Evolutionary conservation across 53 echinoderm and acorn worm genomes (phyloP).

Genomic region (Astropecten irregularis): DNA sequence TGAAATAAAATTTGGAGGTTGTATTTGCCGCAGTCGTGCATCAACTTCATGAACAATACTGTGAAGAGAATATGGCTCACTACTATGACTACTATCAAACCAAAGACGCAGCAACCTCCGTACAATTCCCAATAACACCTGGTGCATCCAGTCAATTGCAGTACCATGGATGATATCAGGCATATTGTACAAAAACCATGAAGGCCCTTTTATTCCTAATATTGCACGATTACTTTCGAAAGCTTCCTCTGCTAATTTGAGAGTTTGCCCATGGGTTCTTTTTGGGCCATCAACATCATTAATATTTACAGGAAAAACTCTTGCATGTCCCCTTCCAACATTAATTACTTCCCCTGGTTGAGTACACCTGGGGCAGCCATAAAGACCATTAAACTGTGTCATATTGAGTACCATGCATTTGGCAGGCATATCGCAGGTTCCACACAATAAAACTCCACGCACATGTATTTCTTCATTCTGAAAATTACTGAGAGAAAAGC

Average conservation of each 20-base stretch:
- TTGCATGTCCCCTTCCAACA: conserved; percentile 52
- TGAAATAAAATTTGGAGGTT: conserved; percentile 63
- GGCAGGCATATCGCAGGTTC: conserved; percentile 70
- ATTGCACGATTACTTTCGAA: neutral
- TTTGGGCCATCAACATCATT: conserved; percentile 23
- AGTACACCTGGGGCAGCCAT: conserved; percentile 57
- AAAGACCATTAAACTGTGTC: conserved; percentile 63
- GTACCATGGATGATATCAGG: conserved; percentile 22
- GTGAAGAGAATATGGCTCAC: conserved; percentile 47
- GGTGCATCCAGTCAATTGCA: conserved; percentile 37
- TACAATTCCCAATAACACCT: conserved; percentile 19
- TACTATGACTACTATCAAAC: conserved; percentile 46
- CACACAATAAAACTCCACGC: conserved; percentile 33
- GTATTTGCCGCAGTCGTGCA: conserved; percentile 36
- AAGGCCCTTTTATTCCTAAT: conserved; percentile 35
- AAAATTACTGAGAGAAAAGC: neutral
- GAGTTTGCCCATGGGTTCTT: neutral
- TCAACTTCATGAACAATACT: conserved; percentile 38
- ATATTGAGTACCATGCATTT: conserved; percentile 51
- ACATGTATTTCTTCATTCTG: neutral
- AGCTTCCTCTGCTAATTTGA: conserved; percentile 13
- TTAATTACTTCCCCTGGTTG: conserved; percentile 47
- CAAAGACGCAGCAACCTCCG: conserved; percentile 55
- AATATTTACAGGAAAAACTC: conserved; percentile 40
- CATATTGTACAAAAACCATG: neutral